Base-by-base conservation (phyloP, 2,113 vertebrate species). In the Hydropotes inermis region DNA sequence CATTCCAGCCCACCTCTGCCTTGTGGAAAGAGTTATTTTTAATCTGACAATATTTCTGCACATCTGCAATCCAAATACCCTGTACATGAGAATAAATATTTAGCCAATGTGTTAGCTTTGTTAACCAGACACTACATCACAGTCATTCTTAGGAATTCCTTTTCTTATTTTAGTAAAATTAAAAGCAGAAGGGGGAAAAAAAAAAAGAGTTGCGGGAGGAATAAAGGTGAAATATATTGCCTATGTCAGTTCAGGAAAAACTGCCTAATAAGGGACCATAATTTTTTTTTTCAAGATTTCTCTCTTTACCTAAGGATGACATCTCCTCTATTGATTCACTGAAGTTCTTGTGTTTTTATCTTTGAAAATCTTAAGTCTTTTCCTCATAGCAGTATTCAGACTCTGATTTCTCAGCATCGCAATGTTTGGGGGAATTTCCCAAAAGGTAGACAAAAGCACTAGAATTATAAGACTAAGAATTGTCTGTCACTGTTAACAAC, bases 81-180 rank as follows among this genome's bases (percentile, higher is more conserved):
- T 15, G 39, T 84, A n/a, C 0, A 19, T 87, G 90, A 92, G 94
- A 74, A 94, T 96, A 55, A 89, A 97, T 85, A 97, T 96, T 95
- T 94, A 33, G 87, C 92, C 47, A 95, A 61, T 3, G 3, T 79
- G 13, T 92, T 97, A 76, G 60, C 50, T 67, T 76, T 60, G 27
- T 83, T 78, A 91, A 78, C 76, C 2, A 87, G 88, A 70, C 17
- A 36, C 13, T 55, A 54, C n/a, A 58, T 74, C 28, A 83, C 58
- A 82, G 15, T 30, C 15, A 39, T 81, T 81, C 88, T 67, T 70
- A 55, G 58, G n/a, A 33, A 94, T 86, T 58, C 43, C 19, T 93
- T 93, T 55, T 64, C 88, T 89, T 70, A 23, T 83, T 87, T 39
- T 93, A 95, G 83, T 87, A 81, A 92, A 96, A 92, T 70, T 36